Evolutionary conservation across 2,113 vertebrate species (phyloP).

Genomic region (Vulpes vulpes): DNA sequence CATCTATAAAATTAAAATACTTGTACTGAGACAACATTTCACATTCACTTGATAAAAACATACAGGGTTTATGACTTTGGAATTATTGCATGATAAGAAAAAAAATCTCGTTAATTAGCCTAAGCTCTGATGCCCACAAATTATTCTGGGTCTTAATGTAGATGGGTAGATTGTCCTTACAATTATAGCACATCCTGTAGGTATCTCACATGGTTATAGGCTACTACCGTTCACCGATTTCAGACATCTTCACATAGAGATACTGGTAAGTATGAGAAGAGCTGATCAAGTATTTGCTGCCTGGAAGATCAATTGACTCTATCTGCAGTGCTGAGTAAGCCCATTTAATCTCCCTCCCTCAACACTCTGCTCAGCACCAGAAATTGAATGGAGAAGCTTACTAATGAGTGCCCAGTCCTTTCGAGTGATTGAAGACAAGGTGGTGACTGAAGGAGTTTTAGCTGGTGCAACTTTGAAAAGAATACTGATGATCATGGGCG

Average conservation of each 20-base stretch:
- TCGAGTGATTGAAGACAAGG: background rate
- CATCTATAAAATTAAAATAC: background rate
- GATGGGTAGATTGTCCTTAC: background rate
- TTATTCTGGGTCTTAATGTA: background rate
- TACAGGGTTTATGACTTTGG: slow-evolving; percentile 49
- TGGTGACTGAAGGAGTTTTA: background rate
- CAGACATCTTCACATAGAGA: background rate
- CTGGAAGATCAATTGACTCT: slow-evolving; percentile 32
- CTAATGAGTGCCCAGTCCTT: slow-evolving; percentile 53
- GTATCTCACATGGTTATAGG: background rate
- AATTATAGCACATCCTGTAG: background rate
- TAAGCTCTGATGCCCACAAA: background rate
- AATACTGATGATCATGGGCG: background rate
- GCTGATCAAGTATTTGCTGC: background rate
- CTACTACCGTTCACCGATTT: background rate
- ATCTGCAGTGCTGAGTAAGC: slow-evolving; percentile 42
- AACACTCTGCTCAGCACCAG: background rate
- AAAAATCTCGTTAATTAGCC: background rate
- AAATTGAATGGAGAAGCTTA: background rate
- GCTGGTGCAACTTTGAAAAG: slow-evolving; percentile 22
- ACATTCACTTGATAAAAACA: slow-evolving; percentile 47
- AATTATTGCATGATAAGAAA: slow-evolving; percentile 43
- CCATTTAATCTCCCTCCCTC: background rate
- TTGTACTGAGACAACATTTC: slow-evolving; percentile 62
- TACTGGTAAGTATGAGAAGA: background rate